Percentiles rank a stretch among this genome's conserved stretches.
These are phyloP conservation scores for Alviniconcha marisindica DNA, from an alignment of 1,140 invertebrate genomes.

Conservation along the genomic window DNA sequence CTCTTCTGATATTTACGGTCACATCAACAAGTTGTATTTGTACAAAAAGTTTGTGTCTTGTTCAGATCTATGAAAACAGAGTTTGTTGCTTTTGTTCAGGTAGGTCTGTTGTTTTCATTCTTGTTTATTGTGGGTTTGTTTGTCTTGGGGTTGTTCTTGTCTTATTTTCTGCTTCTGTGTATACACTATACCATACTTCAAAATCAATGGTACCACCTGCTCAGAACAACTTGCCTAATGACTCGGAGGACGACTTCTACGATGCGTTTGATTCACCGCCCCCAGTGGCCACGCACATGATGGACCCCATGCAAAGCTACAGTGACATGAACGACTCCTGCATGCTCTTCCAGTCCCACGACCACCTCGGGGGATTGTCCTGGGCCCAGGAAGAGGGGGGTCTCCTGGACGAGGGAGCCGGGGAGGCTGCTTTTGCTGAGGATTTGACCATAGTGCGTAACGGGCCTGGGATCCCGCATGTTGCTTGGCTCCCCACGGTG, in stretches of 20 bases:
- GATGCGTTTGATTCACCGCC: conserved; percentile 11
- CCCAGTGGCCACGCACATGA: neutral
- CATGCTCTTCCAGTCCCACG: conserved; percentile 8
- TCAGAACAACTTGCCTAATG: neutral
- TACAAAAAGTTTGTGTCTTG: neutral
- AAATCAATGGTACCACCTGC: no score
- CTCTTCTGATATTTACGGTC: neutral
- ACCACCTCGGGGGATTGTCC: neutral
- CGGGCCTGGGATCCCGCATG: neutral
- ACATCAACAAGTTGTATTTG: neutral
- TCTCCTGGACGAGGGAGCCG: conserved; percentile 2
- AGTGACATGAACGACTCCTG: conserved; percentile 1
- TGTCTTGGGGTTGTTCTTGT: neutral
- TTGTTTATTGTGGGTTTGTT: neutral
- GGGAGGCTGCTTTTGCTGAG: conserved; percentile 10
- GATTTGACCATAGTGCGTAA: conserved; percentile 18
- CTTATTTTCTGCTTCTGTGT: neutral
- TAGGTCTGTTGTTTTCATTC: neutral
- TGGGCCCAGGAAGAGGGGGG: neutral
- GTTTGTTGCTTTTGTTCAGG: neutral
- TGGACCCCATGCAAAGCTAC: neutral
- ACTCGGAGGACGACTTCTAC: conserved; percentile 19
- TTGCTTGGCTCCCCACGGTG: no score
- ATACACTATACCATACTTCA: no score
- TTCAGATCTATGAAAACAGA: neutral